A percentile compares a stretch with the other conserved stretches of the same genome.
Evolutionary conservation across 2,797 vertebrate species (phyloP).

Genomic region (Alosa sapidissima): DNA sequence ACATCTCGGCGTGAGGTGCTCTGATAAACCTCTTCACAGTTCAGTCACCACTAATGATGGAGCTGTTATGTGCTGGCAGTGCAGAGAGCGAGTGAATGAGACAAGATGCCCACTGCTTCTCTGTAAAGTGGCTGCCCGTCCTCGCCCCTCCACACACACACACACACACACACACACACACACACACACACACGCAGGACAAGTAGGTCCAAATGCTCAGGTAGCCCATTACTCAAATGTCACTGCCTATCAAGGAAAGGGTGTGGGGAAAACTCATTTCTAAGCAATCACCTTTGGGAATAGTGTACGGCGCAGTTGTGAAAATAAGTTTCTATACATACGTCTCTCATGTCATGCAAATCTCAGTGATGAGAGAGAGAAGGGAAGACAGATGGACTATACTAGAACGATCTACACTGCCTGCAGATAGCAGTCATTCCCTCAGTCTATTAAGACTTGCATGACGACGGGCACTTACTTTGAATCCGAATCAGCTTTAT

Average conservation of each 20-base stretch:
- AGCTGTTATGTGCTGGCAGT: background rate
- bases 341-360: background rate
- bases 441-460: background rate
- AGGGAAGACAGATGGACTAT: background rate
- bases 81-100: background rate
- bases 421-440: background rate
- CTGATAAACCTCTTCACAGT: constrained; percentile 15
- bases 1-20: background rate
- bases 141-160: background rate
- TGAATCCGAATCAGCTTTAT: too few relatives aligned
- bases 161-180: constrained; percentile 1
- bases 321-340: background rate
- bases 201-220: background rate
- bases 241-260: background rate
- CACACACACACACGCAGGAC: background rate
- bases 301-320: background rate
- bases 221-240: constrained; percentile 6
- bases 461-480: too few relatives aligned
- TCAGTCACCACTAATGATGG: constrained; percentile 20
- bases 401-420: background rate
- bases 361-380: background rate
- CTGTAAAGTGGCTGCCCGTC: background rate
- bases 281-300: constrained; percentile 10
- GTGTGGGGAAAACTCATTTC: background rate
- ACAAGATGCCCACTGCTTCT: background rate